Evolutionary conservation across 2,797 vertebrate genomes (phyloP), one percentile per base, ranked within the genome.

Genomic region (Clangula hyemalis): DNA sequence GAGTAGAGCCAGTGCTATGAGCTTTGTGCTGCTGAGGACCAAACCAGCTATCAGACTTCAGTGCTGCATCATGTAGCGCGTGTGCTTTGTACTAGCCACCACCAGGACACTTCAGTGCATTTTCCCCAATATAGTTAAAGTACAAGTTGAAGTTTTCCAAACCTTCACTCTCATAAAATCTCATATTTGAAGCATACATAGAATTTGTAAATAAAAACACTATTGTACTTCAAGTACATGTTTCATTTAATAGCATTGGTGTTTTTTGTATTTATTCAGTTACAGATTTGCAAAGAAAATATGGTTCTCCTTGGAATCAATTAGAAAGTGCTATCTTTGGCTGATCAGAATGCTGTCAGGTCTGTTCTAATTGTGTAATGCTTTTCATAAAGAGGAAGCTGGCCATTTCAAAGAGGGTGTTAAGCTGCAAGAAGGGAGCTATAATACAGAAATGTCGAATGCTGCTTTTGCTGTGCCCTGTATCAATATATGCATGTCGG

Each of bases 21-120:
- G 38, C 13, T 60, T 32, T 41, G 32, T 57, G 13, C 11, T 56
- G 64, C 80, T 70, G 80, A 56, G 38, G 68, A 64, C 38, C 17
- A 64, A 66, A 54, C 13, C 43, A 69, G 32, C 24, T 10, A 0
- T 38, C 64, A 70, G 28, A 49, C 25, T 24, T 49, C 36, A 57
- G 39, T 1, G 13, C 34, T 58, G 38, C 8, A 1, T 15, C 13
- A 24, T 18, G 15, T 10, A 6, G 12, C 61, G 0, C 1, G 1
- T 11, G 11, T 6, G 72, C 27, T 49, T 93, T 73, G n/a, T 43
- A 43, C 18, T 18, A 32, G 56, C 32, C 39, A 20, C 27, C 30
- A 20, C 27, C 43, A 72, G 57, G 65, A 64, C 27, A 13, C 32
- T 85, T 85, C n/a, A 73, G 11, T 36, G 30, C 15, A 2, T 69